Base-by-base conservation (phyloP, 2,797 vertebrate genomes). In the Lepilemur septentrionalis region DNA sequence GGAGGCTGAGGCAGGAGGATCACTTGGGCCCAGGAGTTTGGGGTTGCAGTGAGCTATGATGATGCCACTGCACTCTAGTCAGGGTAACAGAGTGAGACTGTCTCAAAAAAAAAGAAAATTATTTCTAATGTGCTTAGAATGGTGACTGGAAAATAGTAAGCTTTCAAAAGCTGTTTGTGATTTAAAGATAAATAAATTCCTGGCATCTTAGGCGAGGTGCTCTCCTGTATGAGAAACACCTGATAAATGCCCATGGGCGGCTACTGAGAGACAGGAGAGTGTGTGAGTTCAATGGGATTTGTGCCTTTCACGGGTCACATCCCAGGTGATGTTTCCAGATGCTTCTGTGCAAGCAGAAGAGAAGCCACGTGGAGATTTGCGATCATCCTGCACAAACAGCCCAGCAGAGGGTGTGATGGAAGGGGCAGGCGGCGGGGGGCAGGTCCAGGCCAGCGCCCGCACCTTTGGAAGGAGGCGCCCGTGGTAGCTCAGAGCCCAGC, bases 91-190 rank as follows among this genome's bases (percentile, higher is more conserved):
- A 63, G 30, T 63, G 61, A 63, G 61, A 63, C 14, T 17, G 14
- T 63, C 30, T 61, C 59, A 30, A 61, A 61, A 61, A 61, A 61
- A 63, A 13, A 48, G 50, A n/a, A 8, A 80, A 30, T 41, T 78
- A 61, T 35, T 84, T 76, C 65, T 85, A 43, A 93, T 84, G 20
- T 79, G 25, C 57, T 93, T 50, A 73, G 30, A 88, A 80, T 4
- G 55, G 17, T 55, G 8, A 7, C 59, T 91, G 13, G 63, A 83
- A 89, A 80, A 52, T 22, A 38, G 9, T 10, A 73, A 81, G 52
- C 52, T 90, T 95, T 48, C 67, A 23, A 76, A 76, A 78, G 25
- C 46, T 78, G 7, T 25, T 50, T 30, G 9, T 67, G 67, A 59
- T 14, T 32, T 61, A 28, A 38, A 50, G 50, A 76, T 52, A 61